Base-by-base conservation (phyloP, 2,888 invertebrate species). In the Cheilosia pagana region DNA sequence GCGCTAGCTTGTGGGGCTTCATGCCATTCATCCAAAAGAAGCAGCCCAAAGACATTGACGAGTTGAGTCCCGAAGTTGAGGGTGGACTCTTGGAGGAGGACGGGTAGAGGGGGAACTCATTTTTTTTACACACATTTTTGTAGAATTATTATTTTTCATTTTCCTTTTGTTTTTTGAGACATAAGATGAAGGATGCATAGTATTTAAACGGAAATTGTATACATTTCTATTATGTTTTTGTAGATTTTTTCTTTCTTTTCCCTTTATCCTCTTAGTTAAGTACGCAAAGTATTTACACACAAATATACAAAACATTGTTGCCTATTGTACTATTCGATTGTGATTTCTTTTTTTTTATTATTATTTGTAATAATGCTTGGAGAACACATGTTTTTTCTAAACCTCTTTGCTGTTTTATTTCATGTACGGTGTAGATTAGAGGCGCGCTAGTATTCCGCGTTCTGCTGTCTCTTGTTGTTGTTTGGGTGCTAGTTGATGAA, bases 1-100 rank as follows among this genome's bases (percentile, higher is more conserved):
- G 97, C 0, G 94, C 96, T 0, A 92, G 94, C 2, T 92, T 96
- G 16, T 97, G 97, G 97, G 93, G 94, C 0, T 94, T 95, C 65
- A 95, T 96, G 87, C 97, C 97, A 0, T 93, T 95, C 79, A 95
- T 96, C 65, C 92, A 93, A 53, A 89, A 88, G 81, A 89, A 89
- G 68, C 89, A 89, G 87, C 88, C 89, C 79, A 88, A 88, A 87
- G 88, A 89, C 5, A n/a, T 16, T 21, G 85, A 78, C 52, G 79
- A 79, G 4, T 53, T 63, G 23, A 55, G 67, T 43, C 70, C 75
- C 6, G 71, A 65, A 25, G 75, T 71, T 2, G 85, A 76, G 12
- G 65, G 75, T 19, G 85, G 75, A 14, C 71, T 85, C 28, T 70
- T 85, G 6, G 75, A 85, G 12, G 81, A 85, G 50, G 75, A 75